Evolutionary conservation across 1,140 invertebrate species (phyloP).

Genomic region (Zeugodacus cucurbitae): DNA sequence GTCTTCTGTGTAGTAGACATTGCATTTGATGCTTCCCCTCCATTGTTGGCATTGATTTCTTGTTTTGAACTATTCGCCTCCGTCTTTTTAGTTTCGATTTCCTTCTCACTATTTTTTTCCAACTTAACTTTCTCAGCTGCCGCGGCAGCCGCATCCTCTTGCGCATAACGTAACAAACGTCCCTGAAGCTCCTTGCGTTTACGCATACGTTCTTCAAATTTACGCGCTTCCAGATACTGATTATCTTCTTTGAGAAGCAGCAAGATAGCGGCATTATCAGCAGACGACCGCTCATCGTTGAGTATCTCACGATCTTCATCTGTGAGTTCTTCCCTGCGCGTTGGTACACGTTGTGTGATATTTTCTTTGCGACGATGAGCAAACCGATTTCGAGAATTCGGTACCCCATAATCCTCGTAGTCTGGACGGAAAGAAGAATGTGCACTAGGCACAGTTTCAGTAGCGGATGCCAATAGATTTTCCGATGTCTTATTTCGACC

Average conservation of each 20-base stretch:
- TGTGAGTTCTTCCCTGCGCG: constrained; percentile 46
- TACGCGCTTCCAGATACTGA: constrained; percentile 67
- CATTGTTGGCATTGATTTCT: constrained; percentile 22
- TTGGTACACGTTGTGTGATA: not conserved
- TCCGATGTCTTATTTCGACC: constrained; percentile 54
- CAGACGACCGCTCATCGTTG: constrained; percentile 60
- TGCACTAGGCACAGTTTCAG: not conserved
- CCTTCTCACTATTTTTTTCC: constrained; percentile 1
- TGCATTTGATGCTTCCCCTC: constrained; percentile 64
- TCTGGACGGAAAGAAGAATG: constrained; percentile 12
- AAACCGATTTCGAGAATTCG: constrained; percentile 53
- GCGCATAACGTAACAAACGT: constrained; percentile 81
- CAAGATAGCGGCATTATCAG: constrained; percentile 62
- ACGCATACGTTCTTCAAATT: constrained; percentile 76
- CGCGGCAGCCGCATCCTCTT: constrained; percentile 70
- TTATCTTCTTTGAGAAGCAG: constrained; percentile 64
- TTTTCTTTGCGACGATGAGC: constrained; percentile 39
- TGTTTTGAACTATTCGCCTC: not conserved
- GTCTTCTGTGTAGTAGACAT: constrained; percentile 58
- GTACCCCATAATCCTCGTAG: constrained; percentile 17
- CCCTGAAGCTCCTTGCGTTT: constrained; percentile 84
- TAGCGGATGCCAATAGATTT: constrained; percentile 42
- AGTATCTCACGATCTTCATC: constrained; percentile 58
- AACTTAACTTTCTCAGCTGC: constrained; percentile 17
- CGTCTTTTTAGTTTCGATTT: constrained; percentile 48